Evolutionary conservation across 37 sponge, comb jelly and placozoan species (phyloP), one percentile per base, ranked within the genome.

Genomic region (Ephydatia muelleri): DNA sequence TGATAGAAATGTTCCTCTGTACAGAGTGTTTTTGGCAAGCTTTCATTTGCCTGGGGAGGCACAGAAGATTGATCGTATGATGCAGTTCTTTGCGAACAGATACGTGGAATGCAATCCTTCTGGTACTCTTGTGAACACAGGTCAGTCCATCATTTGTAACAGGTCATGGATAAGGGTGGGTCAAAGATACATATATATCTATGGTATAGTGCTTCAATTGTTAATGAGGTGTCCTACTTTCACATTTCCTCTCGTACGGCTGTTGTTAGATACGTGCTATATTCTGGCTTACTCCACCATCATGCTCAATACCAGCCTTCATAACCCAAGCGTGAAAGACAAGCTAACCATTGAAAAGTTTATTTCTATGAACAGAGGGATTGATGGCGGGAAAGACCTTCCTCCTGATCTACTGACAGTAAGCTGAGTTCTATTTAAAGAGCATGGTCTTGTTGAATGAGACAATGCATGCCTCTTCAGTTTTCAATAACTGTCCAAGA

Each of bases 31-130:
- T 73, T 86, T 99, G 67, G 76, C 85, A 73, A 97, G 94, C 39
- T 98, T 98, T 79, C 93, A 92, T 35, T 84, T 98, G 0, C 99
- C 99, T 25, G 99, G 99, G 27, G 99, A 98, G 57, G 96, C 99
- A 19, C 97, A 94, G 83, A 94, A 98, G 87, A 96, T 98, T 75
- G 99, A 98, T 40, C 91, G 99, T 6, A 96, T 98, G 68, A 98
- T 98, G 95, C 97, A 98, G 80, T 78, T 87, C 16, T 98, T 99
- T 88, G 97, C 97, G 19, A 68, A 83, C 31, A 85, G 89, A 40
- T 99, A 93, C 80, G 85, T 94, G 22, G 73, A 85, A 26, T 93
- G 89, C 65, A 92, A 92, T 49, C 94, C 91, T n/a, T 78, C 76
- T 22, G 91, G 83, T 26, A 85, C 85, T 16, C 92, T 97, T 64